These are phyloP conservation scores for Tragulus kanchil DNA, from an alignment of 2,113 vertebrate genomes.

Conservation along the genomic window DNA sequence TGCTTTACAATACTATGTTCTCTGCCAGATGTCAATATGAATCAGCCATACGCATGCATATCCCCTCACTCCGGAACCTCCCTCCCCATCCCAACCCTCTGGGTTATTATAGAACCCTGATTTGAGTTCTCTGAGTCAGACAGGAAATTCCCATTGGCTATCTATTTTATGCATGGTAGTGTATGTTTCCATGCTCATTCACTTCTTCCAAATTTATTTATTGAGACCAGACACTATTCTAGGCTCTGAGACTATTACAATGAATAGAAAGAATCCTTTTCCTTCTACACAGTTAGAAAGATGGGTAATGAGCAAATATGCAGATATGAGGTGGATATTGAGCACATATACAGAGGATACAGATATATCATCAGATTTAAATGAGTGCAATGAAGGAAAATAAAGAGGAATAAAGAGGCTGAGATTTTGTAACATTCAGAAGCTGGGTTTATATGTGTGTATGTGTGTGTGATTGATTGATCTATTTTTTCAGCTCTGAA, in stretches of 20 bases:
- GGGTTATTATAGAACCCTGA: too few species aligned
- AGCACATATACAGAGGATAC: background rate
- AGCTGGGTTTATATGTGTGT: background rate
- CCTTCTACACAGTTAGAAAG: background rate
- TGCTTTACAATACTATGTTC: too few species aligned
- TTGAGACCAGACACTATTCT: conserved; percentile 10
- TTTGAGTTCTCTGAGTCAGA: too few species aligned
- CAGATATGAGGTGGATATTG: background rate
- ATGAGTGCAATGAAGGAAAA: conserved; percentile 43
- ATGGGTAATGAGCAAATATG: background rate
- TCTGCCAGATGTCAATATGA: too few species aligned
- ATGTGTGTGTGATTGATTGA: background rate
- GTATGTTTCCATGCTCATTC: background rate
- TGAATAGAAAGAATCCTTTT: background rate
- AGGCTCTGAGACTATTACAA: background rate
- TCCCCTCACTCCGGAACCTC: too few species aligned
- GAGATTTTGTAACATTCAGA: conserved; percentile 17
- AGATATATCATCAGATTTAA: background rate
- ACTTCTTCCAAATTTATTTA: background rate
- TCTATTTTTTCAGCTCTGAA: conserved; percentile 60
- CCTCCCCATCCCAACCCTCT: too few species aligned
- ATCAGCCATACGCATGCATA: too few species aligned
- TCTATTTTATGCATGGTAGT: too few species aligned
- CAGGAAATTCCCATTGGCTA: too few species aligned
- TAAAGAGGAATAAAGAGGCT: background rate